These are phyloP conservation scores for Catocala fraxini DNA, from an alignment of 2,888 invertebrate species.

Conservation along the genomic window DNA sequence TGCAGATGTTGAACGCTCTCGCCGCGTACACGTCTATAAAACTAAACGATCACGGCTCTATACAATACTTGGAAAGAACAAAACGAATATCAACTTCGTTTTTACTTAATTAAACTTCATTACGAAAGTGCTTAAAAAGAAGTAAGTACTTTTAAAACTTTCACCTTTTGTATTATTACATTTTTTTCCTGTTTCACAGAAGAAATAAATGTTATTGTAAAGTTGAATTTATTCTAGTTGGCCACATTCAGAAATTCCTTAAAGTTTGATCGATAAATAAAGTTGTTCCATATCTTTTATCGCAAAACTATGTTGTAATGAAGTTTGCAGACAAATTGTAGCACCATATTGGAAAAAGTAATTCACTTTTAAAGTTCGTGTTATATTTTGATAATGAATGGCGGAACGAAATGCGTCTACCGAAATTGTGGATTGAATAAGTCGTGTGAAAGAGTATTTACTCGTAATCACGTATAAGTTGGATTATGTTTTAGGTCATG, in stretches of 20 bases:
- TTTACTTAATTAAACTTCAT: constrained; percentile 38
- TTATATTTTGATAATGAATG: constrained; percentile 12
- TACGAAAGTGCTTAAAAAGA: constrained; percentile 33
- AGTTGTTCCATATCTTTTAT: constrained; percentile 42
- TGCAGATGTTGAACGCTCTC: constrained; percentile 10
- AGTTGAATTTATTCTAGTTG: constrained; percentile 20
- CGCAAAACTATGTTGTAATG: constrained; percentile 32
- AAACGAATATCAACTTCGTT: constrained; percentile 27
- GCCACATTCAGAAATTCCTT: constrained; percentile 21
- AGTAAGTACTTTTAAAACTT: constrained; percentile 24
- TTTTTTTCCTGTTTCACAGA: constrained; percentile 16
- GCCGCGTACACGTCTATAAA: constrained; percentile 27
- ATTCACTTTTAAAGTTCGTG: constrained; percentile 26
- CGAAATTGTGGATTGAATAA: background rate
- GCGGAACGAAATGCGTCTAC: constrained; percentile 4
- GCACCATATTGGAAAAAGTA: constrained; percentile 37
- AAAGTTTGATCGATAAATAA: constrained; percentile 38
- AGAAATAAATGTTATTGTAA: constrained; percentile 10
- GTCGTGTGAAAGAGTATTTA: no score
- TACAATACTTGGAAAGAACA: constrained; percentile 19
- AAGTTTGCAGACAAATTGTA: constrained; percentile 41
- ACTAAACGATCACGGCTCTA: constrained; percentile 30
- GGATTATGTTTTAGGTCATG: no score
- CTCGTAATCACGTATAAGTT: no score
- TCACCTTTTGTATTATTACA: constrained; percentile 17